Evolutionary conservation across 1,140 invertebrate species (phyloP), one percentile per base, ranked within the genome.

Genomic region (Drosophila orosa): DNA sequence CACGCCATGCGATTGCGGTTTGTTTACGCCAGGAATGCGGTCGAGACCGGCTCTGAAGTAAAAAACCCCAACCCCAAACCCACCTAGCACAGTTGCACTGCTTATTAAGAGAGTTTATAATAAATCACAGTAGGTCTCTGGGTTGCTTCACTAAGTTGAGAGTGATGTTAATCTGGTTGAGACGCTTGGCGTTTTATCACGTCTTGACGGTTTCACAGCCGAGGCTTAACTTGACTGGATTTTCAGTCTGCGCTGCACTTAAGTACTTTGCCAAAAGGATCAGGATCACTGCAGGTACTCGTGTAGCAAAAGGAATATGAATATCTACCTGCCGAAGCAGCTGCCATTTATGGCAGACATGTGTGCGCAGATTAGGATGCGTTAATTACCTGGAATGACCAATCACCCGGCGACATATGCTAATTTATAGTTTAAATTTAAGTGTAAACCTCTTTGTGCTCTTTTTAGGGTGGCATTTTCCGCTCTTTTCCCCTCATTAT

Each of bases 281-380:
- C 50, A 69, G 67, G 63, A 45, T 10, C 7, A 40, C 33, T 12
- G 9, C 42, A 69, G 45, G 22, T 42, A 44, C 8, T 9, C n/a
- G 24, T 0, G 3, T 3, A 15, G 17, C 45, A 50, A 9, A 15
- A 7, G 29, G 24, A 17, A 33, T 22, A 27, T 9, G 2, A 5
- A 45, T 45, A 63, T 52, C 71, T 86, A 72, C 17, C 24, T 35
- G 15, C 1, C 1, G 1, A 2, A 5, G 31, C 84, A 83, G 61
- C 82, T 83, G 76, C 62, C 12, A 17, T 86, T 86, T 86, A 86
- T 83, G 59, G 29, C 8, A 33, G 22, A 44, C 81, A 84, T 72
- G 24, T 84, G 80, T 45, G 42, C 37, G 5, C 6, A 44, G 47
- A 77, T 68, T 61, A 63, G 40, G 17, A 62, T 35, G 55, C 22